A percentile compares a stretch with the other conserved stretches of the same genome.
These are phyloP conservation scores for Conus canariensis DNA, from an alignment of 2,888 invertebrate genomes.

Conservation along the genomic window DNA sequence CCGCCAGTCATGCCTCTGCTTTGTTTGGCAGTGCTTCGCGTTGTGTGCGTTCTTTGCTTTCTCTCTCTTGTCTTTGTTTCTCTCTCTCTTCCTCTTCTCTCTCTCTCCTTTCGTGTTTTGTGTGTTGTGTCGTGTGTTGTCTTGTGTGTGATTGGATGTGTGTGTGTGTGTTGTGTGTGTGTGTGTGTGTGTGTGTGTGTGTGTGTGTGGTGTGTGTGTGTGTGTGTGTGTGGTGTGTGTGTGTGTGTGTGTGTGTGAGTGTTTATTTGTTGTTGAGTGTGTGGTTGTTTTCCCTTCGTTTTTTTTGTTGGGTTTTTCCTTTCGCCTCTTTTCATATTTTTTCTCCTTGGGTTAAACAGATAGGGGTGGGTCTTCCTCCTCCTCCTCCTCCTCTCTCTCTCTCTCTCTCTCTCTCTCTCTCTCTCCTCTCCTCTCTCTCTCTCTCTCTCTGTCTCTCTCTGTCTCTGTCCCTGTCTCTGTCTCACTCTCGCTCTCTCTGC, in stretches of 20 bases:
- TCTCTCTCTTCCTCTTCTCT: conserved; percentile 5
- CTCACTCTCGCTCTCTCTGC: no score
- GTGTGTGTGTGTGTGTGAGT: no score
- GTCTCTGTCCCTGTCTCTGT: no score
- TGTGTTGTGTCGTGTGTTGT: neutral
- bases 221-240: no score
- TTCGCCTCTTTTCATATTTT: neutral
- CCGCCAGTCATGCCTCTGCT: neutral
- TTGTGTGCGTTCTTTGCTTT: neutral
- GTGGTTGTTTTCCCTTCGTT: no score
- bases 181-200: no score
- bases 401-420: no score
- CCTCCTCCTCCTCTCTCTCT: neutral
- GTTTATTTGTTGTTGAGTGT: no score
- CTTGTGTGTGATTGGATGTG: neutral
- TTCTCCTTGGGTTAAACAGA: neutral
- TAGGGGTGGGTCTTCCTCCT: neutral
- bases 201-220: no score
- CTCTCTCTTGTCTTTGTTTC: neutral
- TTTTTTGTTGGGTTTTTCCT: no score
- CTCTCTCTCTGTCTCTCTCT: no score
- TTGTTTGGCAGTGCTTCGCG: neutral
- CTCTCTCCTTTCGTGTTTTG: neutral
- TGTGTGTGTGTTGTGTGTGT: neutral
- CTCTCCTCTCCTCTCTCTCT: no score